Conservation (phyloP, 2,113 vertebrate genomes). For the Leptodactylus fuscus region DNA sequence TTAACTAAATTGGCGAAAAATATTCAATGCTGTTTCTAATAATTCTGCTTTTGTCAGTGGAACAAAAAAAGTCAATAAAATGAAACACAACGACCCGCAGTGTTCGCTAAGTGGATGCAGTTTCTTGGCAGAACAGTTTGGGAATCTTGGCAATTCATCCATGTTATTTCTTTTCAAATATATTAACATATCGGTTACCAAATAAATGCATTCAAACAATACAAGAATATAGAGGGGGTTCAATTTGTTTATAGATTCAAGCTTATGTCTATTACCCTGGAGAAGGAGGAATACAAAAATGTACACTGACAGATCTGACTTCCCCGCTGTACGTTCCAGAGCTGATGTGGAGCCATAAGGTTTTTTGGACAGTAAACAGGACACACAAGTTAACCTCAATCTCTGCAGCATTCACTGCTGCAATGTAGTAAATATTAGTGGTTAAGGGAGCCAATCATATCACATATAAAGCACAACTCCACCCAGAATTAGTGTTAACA, state of each 20-base stretch:
- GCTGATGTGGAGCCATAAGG: not conserved
- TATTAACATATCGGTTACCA: constrained; percentile 24
- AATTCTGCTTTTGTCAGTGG: not conserved
- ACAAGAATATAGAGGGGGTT: not conserved
- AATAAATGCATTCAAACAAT: constrained; percentile 57
- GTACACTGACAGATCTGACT: constrained; percentile 4
- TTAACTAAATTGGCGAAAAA: not conserved
- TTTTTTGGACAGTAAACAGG: not conserved
- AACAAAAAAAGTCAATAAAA: constrained; percentile 1
- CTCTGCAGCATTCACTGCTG: not conserved
- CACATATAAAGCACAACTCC: not conserved
- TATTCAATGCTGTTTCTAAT: not conserved
- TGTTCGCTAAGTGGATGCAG: constrained; percentile 40
- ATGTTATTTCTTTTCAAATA: constrained; percentile 29
- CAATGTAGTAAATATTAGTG: not conserved
- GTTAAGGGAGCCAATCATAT: not conserved
- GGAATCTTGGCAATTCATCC: constrained; percentile 15
- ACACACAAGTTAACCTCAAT: not conserved
- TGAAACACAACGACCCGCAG: not conserved
- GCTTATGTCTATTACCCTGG: not conserved
- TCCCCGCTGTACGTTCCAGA: not conserved
- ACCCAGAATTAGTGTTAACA: not conserved
- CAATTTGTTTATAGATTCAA: not conserved
- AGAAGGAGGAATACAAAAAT: not conserved
- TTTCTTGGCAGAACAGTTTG: not conserved